Evolutionary conservation across 1,140 invertebrate genomes (phyloP), one percentile per base, ranked within the genome.

Genomic region (Patella vulgata): DNA sequence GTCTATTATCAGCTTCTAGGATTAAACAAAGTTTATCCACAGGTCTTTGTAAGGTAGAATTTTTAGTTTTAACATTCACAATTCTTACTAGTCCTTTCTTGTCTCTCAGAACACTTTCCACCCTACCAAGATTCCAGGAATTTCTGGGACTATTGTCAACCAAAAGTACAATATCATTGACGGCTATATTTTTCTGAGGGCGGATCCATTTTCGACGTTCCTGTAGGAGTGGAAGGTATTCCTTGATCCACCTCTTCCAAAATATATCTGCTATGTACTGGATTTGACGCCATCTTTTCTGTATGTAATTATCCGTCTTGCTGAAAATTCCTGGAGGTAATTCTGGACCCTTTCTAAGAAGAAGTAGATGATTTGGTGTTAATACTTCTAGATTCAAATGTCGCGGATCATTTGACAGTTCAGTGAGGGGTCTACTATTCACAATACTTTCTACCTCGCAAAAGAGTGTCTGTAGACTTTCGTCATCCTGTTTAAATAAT

Each of bases 251-350:
- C n/a, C n/a, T n/a, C n/a, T n/a, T n/a, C n/a, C n/a, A n/a, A n/a
- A n/a, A n/a, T n/a, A 73, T 25, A 52, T 73, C 53, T 21, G 69
- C 50, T n/a, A 74, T 19, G 39, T 72, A 71, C 36, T 76, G 71
- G 5, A 70, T 54, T 58, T 71, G 61, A 19, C 63, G 39, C 74
- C 69, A 74, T 23, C 65, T 14, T 39, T 61, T 36, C 33, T 51
- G 50, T 9, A 27, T 28, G 36, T 70, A 74, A 31, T 48, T 62
- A 43, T 74, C 66, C 5, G 39, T 59, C 33, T 62, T 36, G 31
- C 14, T 25, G 46, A 62, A 66, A 6, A 31, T 59, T 50, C 63
- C 63, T 21, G 68, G 55, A 9, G 68, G 63, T 36, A 59, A 50
- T 19, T 47, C 19, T 42, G 56, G 55, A 14, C 62, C 52, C 31